Percentiles rank a stretch among this genome's conserved stretches.
These are phyloP conservation scores for Penaeus indicus DNA, from an alignment of 1,140 invertebrate species.

Conservation along the genomic window DNA sequence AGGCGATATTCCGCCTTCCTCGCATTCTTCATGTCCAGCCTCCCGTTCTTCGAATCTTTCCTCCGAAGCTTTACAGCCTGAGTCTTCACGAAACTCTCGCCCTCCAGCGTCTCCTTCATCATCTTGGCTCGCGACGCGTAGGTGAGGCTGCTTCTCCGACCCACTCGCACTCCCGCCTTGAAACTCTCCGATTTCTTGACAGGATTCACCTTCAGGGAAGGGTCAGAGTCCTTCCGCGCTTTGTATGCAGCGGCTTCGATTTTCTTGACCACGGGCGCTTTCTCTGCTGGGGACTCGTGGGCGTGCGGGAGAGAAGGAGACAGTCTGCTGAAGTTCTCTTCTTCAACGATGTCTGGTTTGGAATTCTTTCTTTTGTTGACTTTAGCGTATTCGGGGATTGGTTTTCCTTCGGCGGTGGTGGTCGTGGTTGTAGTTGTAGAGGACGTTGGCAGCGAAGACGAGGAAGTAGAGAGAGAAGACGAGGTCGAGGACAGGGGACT, in stretches of 20 bases:
- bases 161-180: conserved; percentile 51
- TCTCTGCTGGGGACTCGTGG: conserved; percentile 58
- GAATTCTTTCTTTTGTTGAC: conserved; percentile 64
- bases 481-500: neutral
- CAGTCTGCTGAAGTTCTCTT: neutral
- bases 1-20: conserved; percentile 63
- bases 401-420: conserved; percentile 24
- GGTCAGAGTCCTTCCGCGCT: conserved; percentile 55
- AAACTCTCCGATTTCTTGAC: conserved; percentile 65
- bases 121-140: conserved; percentile 55
- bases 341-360: conserved; percentile 55
- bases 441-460: neutral
- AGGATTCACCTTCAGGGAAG: conserved; percentile 51
- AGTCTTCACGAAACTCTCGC: conserved; percentile 57
- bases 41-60: conserved; percentile 59
- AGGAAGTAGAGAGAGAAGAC: conserved; percentile 7
- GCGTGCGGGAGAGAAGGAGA: neutral
- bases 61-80: conserved; percentile 62
- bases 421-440: conserved; percentile 2
- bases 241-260: conserved; percentile 57
- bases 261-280: conserved; percentile 65
- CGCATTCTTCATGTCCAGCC: conserved; percentile 52
- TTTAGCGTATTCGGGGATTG: conserved; percentile 65
- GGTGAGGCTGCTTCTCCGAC: conserved; percentile 57
- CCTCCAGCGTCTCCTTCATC: conserved; percentile 44